Percentiles rank a stretch among this genome's conserved stretches.
Conservation (phyloP, 2,888 invertebrate species). For the Campaea margaritaria region DNA sequence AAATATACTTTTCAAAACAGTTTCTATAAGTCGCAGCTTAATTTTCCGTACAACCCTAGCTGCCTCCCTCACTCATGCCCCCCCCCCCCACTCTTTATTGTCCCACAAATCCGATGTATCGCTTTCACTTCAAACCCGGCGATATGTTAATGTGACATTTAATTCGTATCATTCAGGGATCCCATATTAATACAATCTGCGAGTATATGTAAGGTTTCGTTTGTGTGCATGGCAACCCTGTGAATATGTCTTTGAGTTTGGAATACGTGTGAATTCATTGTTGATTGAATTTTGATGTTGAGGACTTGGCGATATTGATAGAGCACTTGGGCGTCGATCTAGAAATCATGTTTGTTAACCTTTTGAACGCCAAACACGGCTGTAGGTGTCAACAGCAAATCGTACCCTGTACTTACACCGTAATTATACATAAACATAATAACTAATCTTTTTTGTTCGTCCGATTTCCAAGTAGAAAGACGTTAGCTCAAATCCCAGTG, state of each 20-base stretch:
- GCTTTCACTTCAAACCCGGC: slow-evolving; percentile 76
- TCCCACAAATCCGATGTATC: slow-evolving; percentile 81
- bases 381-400: no score
- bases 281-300: slow-evolving; percentile 23
- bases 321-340: no score
- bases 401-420: no score
- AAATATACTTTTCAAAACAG: not conserved
- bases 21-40: not conserved
- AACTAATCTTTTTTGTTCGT: no score
- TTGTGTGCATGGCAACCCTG: slow-evolving; percentile 21
- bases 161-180: slow-evolving; percentile 71
- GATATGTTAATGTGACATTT: slow-evolving; percentile 82
- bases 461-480: no score
- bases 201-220: slow-evolving; percentile 7
- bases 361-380: no score
- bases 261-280: slow-evolving; percentile 11
- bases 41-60: slow-evolving; percentile 30
- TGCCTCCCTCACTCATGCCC: slow-evolving; percentile 40
- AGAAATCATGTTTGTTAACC: no score
- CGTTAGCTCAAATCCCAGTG: no score
- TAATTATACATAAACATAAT: no score
- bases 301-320: not conserved
- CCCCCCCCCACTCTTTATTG: slow-evolving; percentile 64
- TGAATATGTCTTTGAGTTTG: slow-evolving; percentile 5
- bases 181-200: slow-evolving; percentile 58